phyloP scores from a whole-genome alignment of 2,113 vertebrate species.

The Daubentonia madagascariensis region DNA sequence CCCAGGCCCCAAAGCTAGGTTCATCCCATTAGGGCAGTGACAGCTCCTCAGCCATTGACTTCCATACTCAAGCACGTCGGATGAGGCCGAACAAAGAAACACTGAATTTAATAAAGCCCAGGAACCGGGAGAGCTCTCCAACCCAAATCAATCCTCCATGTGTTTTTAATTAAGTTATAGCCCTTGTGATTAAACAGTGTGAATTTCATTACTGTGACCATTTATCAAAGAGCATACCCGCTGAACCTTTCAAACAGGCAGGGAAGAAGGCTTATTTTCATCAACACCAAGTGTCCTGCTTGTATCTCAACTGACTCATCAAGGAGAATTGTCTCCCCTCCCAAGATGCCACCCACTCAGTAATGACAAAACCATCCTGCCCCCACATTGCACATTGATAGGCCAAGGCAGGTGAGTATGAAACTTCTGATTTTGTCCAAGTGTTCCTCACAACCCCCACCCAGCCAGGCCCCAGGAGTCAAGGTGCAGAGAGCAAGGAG shows the following conservation, averaged over 20 bases:
- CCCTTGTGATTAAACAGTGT: conserved; percentile 76
- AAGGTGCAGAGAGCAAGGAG: background rate
- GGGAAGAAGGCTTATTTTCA: conserved; percentile 63
- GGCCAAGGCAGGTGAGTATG: conserved; percentile 58
- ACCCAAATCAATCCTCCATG: conserved; percentile 63
- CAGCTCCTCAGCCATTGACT: conserved; percentile 34
- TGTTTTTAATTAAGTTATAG: conserved; percentile 76
- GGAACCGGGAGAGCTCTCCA: conserved; percentile 58
- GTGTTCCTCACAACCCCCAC: background rate
- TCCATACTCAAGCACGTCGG: conserved; percentile 44
- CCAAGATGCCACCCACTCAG: conserved; percentile 66
- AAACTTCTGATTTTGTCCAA: conserved; percentile 45
- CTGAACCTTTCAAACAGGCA: conserved; percentile 56
- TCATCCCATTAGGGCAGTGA: conserved; percentile 18
- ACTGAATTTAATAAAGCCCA: conserved; percentile 66
- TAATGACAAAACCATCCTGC: conserved; percentile 38
- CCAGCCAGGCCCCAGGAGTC: background rate
- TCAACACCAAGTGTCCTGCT: conserved; percentile 45
- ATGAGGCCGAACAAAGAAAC: conserved; percentile 38
- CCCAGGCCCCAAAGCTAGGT: background rate
- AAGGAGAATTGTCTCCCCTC: conserved; percentile 54
- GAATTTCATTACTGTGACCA: conserved; percentile 79
- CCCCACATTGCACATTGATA: background rate
- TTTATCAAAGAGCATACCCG: conserved; percentile 64
- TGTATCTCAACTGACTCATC: conserved; percentile 66